A percentile compares a stretch with the other conserved stretches of the same genome.
phyloP scores from a whole-genome alignment of 2,888 invertebrate genomes.

The Limnephilus marmoratus region DNA sequence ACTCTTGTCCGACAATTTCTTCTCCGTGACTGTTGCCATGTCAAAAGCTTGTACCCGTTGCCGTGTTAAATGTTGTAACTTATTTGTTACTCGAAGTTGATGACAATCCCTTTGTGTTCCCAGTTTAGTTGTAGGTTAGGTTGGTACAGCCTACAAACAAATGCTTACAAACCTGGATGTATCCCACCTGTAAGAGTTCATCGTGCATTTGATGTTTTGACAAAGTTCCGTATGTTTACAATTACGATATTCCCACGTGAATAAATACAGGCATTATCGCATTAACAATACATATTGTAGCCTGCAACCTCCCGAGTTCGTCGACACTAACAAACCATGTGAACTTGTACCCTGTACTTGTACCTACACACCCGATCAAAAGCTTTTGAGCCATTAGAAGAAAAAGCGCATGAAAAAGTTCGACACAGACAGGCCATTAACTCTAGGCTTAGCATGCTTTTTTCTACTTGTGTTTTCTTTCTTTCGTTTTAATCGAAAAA shows the following conservation, averaged over 20 bases:
- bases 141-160: not conserved
- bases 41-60: not conserved
- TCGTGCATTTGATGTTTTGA: conserved; percentile 32
- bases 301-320: not conserved
- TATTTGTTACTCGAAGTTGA: not conserved
- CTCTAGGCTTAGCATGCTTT: not conserved
- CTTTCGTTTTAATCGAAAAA: not conserved
- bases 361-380: conserved; percentile 7
- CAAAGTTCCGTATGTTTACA: conserved; percentile 40
- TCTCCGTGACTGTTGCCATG: not conserved
- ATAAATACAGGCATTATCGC: conserved; percentile 40
- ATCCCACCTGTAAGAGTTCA: not conserved
- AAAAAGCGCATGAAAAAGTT: not conserved
- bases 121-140: not conserved
- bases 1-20: conserved; percentile 14
- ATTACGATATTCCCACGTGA: conserved; percentile 43
- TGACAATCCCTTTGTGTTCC: conserved; percentile 29
- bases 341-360: conserved; percentile 9
- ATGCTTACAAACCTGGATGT: not conserved
- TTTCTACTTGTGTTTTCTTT: not conserved
- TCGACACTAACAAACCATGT: conserved; percentile 33
- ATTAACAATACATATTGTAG: conserved; percentile 23
- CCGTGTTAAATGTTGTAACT: conserved; percentile 12
- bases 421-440: not conserved
- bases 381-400: not conserved